phyloP scores from a whole-genome alignment of 2,888 invertebrate species.

The Sabellastarte sp. region DNA sequence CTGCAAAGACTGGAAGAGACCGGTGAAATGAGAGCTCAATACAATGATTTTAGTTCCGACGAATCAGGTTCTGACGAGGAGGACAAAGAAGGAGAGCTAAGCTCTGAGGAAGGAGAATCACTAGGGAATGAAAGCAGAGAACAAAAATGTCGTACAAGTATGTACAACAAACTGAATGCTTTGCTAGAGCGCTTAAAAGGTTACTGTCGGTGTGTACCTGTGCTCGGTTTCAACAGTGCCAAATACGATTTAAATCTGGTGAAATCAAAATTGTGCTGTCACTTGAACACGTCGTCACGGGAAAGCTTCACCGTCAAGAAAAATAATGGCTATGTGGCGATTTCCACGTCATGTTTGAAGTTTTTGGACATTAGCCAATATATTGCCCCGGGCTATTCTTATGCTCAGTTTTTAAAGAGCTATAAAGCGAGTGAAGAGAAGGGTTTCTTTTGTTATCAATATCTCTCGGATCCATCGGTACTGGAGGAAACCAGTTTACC shows the following conservation, averaged over 20 bases:
- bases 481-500: neutral
- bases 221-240: neutral
- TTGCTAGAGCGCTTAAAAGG: too few species aligned
- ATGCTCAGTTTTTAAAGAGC: neutral
- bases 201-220: too few species aligned
- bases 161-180: too few species aligned
- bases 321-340: neutral
- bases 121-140: too few species aligned
- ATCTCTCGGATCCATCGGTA: neutral
- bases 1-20: too few species aligned
- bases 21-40: too few species aligned
- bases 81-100: too few species aligned
- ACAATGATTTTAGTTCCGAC: too few species aligned
- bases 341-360: neutral
- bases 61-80: too few species aligned
- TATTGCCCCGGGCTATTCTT: neutral
- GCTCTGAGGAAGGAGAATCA: too few species aligned
- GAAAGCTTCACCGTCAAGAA: neutral
- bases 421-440: neutral
- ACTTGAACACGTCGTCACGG: neutral
- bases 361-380: neutral
- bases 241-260: constrained; percentile 1
- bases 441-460: neutral
- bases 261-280: neutral
- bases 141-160: too few species aligned